Base-by-base conservation (phyloP, 2,888 invertebrate species). In the Pandemis corylana region DNA sequence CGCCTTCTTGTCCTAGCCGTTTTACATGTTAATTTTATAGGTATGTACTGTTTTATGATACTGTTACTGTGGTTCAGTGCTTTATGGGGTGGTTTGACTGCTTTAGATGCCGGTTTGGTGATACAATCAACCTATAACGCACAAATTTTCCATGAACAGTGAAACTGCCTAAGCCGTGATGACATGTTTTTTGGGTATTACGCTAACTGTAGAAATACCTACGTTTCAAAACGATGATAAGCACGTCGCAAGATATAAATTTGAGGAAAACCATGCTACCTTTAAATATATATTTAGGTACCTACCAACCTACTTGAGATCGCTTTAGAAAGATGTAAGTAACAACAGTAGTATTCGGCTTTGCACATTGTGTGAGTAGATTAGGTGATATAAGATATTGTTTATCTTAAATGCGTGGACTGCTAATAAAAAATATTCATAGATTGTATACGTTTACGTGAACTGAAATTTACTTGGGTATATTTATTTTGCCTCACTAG, bases 21-120 rank as follows among this genome's bases (percentile, higher is more conserved):
- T 28, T 80, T 94, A 79, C 93, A 94, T 78, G 93, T 92, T 71
- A 94, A 94, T 86, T 94, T 94, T 86, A 89, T 93, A 83, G 94
- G 94, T 94, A 85, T 89, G 90, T 83, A 44, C 28, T 53, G 51
- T 63, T 68, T 56, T 49, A 62, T 20, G 7, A n/a, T 70, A 59
- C 28, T 28, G 28, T 59, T 28, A 59, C 28, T 28, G 28, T 59
- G 59, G 28, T 59, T 59, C 28, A 12, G 59, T 28, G 12, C 20
- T 59, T 59, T 59, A 59, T 9, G 51, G 41, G 67, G 53, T 53
- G 53, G 51, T 67, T 67, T 53, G 41, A 67, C 41, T 53, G 41
- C 67, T 53, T 67, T 49, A 66, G 53, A 36, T 67, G 59, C 59
- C 51, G 51, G 51, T 28, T 28, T 59, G 12, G 4, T 36, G 59